Evolutionary conservation across 2,888 invertebrate species (phyloP), one percentile per base, ranked within the genome.

Genomic region (Nomada flava): DNA sequence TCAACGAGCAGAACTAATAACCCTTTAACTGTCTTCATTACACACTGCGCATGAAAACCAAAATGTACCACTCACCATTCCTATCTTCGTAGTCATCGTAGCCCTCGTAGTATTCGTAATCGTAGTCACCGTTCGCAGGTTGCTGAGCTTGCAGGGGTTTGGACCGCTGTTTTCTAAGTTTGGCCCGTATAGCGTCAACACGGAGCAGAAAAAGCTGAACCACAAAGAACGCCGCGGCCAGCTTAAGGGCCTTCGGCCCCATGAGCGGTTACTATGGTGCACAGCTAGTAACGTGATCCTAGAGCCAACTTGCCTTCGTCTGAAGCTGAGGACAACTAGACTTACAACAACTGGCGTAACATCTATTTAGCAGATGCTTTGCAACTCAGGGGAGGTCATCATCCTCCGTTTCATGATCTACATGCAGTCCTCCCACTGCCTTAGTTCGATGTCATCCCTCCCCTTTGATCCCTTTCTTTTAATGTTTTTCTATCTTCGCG

Each of bases 321-420:
- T 86, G 87, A 88, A 88, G 87, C 91, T 90, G 89, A 90, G 87
- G 89, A 52, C 87, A 87, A 91, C 92, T 92, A 91, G 89, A 90
- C 87, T 88, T 80, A 81, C 85, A 79, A 82, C 86, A 89, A 85
- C 87, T 84, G 76, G 77, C 86, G 91, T 90, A 74, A 86, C 91
- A 89, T 91, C 89, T 90, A 91, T 91, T 91, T 91, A 92, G 88
- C 90, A 91, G 92, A 91, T 90, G 89, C 85, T 86, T 76, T 84
- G 84, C 83, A 88, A 86, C 86, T 84, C 84, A 88, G 79, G 90
- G 89, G 89, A 91, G 91, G 90, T 91, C 91, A 88, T 91, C 90
- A 92, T 91, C 91, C 92, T 90, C 88, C 68, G 78, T 86, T 85
- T 87, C 83, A 89, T 81, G 79, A 89, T 82, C 73, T 85, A 74